A percentile compares a stretch with the other conserved stretches of the same genome.
These are phyloP conservation scores for Pelodiscus sinensis DNA, from an alignment of 2,113 vertebrate genomes.

Conservation along the genomic window DNA sequence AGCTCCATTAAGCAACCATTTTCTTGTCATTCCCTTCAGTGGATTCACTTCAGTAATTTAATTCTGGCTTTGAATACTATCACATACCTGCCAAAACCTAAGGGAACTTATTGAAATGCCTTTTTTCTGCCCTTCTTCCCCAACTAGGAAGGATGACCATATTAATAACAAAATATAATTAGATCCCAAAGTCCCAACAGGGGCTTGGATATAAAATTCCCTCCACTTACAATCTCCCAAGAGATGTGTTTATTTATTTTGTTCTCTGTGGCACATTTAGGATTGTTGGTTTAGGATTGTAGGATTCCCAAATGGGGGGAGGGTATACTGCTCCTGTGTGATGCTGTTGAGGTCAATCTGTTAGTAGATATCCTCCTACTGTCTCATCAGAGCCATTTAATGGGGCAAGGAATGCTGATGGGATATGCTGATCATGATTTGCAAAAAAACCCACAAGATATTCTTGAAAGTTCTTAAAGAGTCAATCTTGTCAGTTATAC, in stretches of 20 bases:
- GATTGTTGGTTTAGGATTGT: background rate
- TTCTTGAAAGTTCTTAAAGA: constrained; percentile 22
- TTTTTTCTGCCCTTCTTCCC: constrained; percentile 29
- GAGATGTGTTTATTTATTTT: constrained; percentile 23
- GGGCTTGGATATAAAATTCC: constrained; percentile 16
- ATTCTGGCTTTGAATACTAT: constrained; percentile 26
- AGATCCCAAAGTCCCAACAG: constrained; percentile 38
- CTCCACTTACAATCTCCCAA: background rate
- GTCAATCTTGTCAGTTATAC: background rate
- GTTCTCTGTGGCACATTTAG: background rate
- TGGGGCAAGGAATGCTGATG: background rate
- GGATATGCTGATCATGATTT: background rate
- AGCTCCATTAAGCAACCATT: background rate
- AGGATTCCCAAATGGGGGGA: background rate
- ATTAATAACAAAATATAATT: constrained; percentile 50
- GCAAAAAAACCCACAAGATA: background rate
- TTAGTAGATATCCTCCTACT: constrained; percentile 11
- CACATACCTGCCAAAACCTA: constrained; percentile 33
- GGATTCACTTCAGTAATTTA: constrained; percentile 4
- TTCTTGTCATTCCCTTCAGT: background rate
- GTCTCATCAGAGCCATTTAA: constrained; percentile 35
- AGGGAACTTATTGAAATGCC: constrained; percentile 44
- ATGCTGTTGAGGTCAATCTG: constrained; percentile 19
- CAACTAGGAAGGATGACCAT: constrained; percentile 16
- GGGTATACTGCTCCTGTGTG: constrained; percentile 13